Base-by-base conservation (phyloP, 2,113 vertebrate species). In the Riparia riparia region DNA sequence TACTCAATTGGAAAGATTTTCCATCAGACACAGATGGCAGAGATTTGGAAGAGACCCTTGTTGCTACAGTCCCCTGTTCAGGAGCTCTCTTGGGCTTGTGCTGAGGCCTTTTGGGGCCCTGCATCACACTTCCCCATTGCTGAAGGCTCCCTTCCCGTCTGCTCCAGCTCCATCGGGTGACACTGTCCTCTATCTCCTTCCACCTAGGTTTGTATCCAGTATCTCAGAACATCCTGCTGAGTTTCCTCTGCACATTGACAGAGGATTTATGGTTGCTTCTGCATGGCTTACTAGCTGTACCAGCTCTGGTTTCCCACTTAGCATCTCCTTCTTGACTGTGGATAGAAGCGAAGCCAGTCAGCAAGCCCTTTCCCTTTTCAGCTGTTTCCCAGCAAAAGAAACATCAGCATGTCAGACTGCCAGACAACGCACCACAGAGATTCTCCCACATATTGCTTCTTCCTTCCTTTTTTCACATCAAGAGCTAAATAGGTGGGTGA, bases 391-490 rank as follows among this genome's bases (percentile, higher is more conserved):
- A 58, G 64, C 1, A 3, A 73, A 93, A 56, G 89, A 83, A 86
- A 58, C 47, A 87, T 76, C 90, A 91, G 32, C 42, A 66, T 3
- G 4, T 69, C 68, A 83, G 51, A 32, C 53, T 73, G 78, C 53
- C 81, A 96, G 89, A 87, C 57, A 86, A 83, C 71, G 88, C 32
- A 54, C 39, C 9, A 12, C 54, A 82, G 74, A 76, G 42, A 77
- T 77, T 83, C 82, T 83, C 86, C 86, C 69, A 86, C 72, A 73
- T 91, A 61, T 29, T 88, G 64, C 39, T 91, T 73, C 61, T 80
- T 89, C 49, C 47, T 85, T 93, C 51, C 39, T 56, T 96, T 83
- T 88, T 87, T 93, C 57, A 57, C 34, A 7, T 86, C 79, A 87
- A 60, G 73, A 96, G 66, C 58, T 82, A 76, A 87, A 89, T 76